Percentiles rank a stretch among this genome's conserved stretches.
phyloP scores from a whole-genome alignment of 2,113 vertebrate genomes.

The Eulemur macaco region DNA sequence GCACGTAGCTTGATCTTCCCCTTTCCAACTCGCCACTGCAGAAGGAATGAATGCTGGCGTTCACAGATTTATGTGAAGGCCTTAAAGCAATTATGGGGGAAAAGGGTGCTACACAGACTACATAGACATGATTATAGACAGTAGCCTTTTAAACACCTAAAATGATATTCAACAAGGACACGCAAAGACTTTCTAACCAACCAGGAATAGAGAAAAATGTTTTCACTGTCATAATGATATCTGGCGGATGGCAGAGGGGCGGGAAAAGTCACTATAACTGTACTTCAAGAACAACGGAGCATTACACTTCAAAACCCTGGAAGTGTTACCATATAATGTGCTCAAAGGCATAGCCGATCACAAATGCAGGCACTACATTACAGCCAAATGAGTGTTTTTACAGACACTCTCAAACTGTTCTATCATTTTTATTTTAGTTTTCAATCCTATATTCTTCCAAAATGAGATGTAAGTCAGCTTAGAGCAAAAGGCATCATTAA shows the following conservation, averaged over 20 bases:
- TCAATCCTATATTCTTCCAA: background rate
- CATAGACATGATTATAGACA: background rate
- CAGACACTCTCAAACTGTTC: background rate
- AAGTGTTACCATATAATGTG: background rate
- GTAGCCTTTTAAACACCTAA: background rate
- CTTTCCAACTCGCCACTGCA: background rate
- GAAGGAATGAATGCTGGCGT: background rate
- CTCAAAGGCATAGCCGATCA: background rate
- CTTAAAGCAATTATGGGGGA: background rate
- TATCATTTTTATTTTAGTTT: slow-evolving; percentile 43
- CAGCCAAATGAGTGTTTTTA: background rate
- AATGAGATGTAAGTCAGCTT: background rate
- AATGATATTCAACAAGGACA: background rate
- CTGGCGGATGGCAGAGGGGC: background rate
- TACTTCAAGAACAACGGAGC: background rate
- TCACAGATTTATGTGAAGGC: background rate
- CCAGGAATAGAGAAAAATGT: background rate
- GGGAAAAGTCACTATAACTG: background rate
- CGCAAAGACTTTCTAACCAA: background rate
- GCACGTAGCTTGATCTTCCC: background rate
- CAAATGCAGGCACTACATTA: background rate
- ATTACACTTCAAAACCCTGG: background rate
- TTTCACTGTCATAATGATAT: background rate
- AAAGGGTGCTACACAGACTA: background rate
- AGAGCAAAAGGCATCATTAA: slow-evolving; percentile 4